Conservation (phyloP, 1,140 invertebrate genomes). For the Araneus ventricosus region DNA sequence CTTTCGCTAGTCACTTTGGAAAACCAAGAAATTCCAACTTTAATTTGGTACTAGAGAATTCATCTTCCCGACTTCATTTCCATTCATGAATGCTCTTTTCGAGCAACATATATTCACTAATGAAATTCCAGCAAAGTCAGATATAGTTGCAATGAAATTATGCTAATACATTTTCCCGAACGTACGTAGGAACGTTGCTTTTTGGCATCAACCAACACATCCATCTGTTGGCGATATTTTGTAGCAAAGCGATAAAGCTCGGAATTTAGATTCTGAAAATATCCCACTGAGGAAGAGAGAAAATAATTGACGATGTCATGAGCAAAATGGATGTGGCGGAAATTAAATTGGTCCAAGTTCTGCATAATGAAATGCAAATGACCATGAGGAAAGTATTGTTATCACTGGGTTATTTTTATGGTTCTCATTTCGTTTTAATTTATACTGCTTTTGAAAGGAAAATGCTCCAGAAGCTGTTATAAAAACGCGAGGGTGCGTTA, state of each 20-base stretch:
- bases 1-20: background rate
- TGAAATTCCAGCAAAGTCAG: conserved; percentile 33
- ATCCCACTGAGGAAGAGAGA: conserved; percentile 2
- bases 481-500: no score
- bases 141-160: conserved; percentile 43
- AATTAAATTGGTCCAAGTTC: conserved; percentile 48
- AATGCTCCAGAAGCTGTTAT: background rate
- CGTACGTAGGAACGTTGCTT: background rate
- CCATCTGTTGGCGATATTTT: conserved; percentile 9
- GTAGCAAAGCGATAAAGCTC: background rate
- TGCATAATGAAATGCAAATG: conserved; percentile 57
- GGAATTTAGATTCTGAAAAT: background rate
- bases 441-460: background rate
- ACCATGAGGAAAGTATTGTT: background rate
- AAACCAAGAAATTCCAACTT: background rate
- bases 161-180: conserved; percentile 49
- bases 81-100: conserved; percentile 48
- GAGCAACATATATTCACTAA: conserved; percentile 48
- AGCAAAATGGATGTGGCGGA: background rate
- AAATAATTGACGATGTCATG: conserved; percentile 30
- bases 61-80: background rate
- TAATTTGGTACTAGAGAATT: conserved; percentile 34
- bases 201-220: background rate
- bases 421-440: background rate
- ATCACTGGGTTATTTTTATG: background rate